Conservation (phyloP, 2,888 invertebrate species). For the Hartigia nigra region DNA sequence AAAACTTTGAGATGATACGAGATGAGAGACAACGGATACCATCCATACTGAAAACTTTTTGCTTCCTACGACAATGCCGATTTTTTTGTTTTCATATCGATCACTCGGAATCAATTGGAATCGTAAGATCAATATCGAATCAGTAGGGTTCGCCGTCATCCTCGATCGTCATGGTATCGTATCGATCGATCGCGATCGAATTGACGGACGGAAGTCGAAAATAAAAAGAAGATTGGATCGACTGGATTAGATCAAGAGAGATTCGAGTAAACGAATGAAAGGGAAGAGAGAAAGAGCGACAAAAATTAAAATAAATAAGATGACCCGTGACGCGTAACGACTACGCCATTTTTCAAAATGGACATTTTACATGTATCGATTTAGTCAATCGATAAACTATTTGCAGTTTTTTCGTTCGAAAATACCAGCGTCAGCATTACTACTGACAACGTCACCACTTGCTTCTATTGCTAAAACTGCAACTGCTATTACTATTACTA, state of each 20-base stretch:
- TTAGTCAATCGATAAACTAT: not conserved
- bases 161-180: not conserved
- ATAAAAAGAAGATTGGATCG: not conserved
- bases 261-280: not conserved
- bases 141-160: not conserved
- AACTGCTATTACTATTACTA: not conserved
- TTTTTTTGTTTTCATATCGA: not conserved
- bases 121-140: not conserved
- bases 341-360: constrained; percentile 52
- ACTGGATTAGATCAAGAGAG: not conserved
- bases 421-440: not conserved
- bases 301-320: constrained; percentile 18
- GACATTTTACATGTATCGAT: not conserved
- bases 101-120: not conserved
- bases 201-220: constrained; percentile 9
- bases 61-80: not conserved
- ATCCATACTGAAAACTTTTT: not conserved
- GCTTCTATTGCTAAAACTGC: not conserved
- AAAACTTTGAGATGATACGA: not conserved
- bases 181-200: not conserved
- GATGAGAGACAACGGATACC: no score
- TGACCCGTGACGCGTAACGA: constrained; percentile 52
- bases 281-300: constrained; percentile 1
- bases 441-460: not conserved
- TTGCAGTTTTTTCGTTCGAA: not conserved